These are phyloP conservation scores for Hormaphis cornu DNA, from an alignment of 1,140 invertebrate genomes.

Conservation along the genomic window DNA sequence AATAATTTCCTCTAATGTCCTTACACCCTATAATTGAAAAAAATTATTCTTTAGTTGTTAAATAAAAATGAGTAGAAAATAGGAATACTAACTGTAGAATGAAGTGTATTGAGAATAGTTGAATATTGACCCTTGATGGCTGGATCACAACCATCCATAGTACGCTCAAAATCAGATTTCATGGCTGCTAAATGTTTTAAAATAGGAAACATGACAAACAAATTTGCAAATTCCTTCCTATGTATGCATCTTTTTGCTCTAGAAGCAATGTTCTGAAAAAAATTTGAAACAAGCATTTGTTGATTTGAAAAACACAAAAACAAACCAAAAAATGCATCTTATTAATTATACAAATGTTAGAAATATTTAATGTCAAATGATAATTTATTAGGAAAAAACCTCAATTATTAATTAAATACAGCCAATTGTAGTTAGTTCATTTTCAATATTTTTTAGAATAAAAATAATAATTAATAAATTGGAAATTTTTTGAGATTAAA, in stretches of 20 bases:
- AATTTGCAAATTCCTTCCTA: slow-evolving; percentile 71
- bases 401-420: no score
- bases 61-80: not conserved
- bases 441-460: no score
- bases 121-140: slow-evolving; percentile 62
- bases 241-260: slow-evolving; percentile 68
- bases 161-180: slow-evolving; percentile 74
- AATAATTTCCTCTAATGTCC: slow-evolving; percentile 85
- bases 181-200: slow-evolving; percentile 69
- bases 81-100: slow-evolving; percentile 52
- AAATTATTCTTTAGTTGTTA: slow-evolving; percentile 21
- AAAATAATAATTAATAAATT: no score
- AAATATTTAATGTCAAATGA: no score
- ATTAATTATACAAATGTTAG: no score
- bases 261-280: slow-evolving; percentile 60
- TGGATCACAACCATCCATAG: slow-evolving; percentile 62
- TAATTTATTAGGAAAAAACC: no score
- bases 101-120: slow-evolving; percentile 62
- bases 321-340: no score
- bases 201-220: slow-evolving; percentile 76
- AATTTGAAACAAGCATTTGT: no score
- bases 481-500: no score
- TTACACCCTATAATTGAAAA: slow-evolving; percentile 55
- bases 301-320: no score
- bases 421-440: no score